phyloP scores from a whole-genome alignment of 2,797 vertebrate genomes.

The Amphiprion clarkii region DNA sequence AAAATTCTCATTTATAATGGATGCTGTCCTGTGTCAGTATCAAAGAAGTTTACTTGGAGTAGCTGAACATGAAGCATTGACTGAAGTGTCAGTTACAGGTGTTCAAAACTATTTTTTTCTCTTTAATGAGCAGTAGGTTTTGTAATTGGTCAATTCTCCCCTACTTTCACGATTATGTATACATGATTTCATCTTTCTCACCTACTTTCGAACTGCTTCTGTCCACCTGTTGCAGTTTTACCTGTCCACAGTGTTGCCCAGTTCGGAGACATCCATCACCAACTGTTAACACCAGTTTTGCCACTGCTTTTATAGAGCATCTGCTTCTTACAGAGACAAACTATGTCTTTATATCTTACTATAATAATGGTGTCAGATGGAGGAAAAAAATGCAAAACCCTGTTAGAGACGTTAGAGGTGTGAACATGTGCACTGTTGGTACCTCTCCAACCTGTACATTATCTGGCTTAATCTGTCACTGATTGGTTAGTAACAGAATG shows the following conservation, averaged over 20 bases:
- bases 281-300: neutral
- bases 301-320: neutral
- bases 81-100: neutral
- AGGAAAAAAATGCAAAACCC: neutral
- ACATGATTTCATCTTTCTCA: neutral
- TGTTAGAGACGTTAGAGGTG: neutral
- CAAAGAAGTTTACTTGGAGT: neutral
- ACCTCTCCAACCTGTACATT: neutral
- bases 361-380: neutral
- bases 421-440: neutral
- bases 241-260: neutral
- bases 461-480: constrained; percentile 1
- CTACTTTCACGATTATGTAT: neutral
- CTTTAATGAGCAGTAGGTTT: neutral
- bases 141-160: neutral
- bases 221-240: neutral
- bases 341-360: neutral
- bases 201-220: neutral
- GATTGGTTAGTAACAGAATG: neutral
- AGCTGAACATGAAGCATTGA: neutral
- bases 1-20: neutral
- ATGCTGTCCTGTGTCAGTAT: neutral
- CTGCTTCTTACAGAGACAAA: neutral
- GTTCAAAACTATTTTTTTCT: neutral
- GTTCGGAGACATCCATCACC: neutral